Base-by-base conservation (phyloP, 2,797 vertebrate species). In the Paguma larvata region DNA sequence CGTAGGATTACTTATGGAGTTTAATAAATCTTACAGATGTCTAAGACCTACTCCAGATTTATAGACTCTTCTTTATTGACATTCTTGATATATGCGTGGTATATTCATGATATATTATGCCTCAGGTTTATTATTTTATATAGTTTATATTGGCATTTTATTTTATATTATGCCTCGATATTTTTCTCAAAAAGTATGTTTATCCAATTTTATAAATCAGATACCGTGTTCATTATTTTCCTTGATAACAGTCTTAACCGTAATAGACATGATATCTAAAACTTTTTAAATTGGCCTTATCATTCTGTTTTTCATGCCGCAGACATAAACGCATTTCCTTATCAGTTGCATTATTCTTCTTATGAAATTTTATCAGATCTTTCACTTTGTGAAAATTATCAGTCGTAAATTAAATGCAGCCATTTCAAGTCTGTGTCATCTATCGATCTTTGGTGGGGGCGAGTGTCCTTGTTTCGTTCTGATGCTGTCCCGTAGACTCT, bases 301-400 rank as follows among this genome's bases (percentile, higher is more conserved):
- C 94, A 85, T 41, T 56, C 90, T 92, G 32, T 59, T 92, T 95
- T 95, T 77, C 68, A 82, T 41, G 53, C 46, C 19, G 46, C 32
- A 90, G 51, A 90, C 78, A 83, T 80, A 85, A 95, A 53, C 21
- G 77, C 62, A 83, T 86, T 77, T 94, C n/a, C 78, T 84, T 85
- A 41, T 85, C 84, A 82, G 25, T 89, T 94, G 27, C 62, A 38
- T 93, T 91, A 67, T 72, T 93, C 68, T 51, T 93, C 5, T 85
- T 92, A 63, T 91, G 56, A 94, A 80, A 27, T 91, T 88, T 94
- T 70, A 34, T 85, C 72, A 96, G 59, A 82, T 65, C 11, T 70
- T 92, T 92, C 34, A 62, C 48, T 89, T 95, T 19, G 95, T 10
- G 44, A 91, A 96, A 93, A 25, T 89, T 82, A 85, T 89, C 44